A percentile compares a stretch with the other conserved stretches of the same genome.
Conservation (phyloP, 2,797 vertebrate species). For the Pteropus rufus region DNA sequence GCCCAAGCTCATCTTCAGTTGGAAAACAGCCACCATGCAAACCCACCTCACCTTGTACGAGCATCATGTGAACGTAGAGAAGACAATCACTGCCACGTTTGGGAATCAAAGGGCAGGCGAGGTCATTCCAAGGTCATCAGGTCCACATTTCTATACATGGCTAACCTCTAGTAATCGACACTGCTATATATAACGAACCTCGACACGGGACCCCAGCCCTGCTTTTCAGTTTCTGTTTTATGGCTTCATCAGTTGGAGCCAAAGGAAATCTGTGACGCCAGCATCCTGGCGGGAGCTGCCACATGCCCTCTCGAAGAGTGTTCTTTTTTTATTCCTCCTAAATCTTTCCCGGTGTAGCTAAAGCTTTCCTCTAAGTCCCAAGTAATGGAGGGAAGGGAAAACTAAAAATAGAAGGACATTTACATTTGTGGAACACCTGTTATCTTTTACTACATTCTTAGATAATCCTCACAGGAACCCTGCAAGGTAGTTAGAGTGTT, state of each 20-base stretch:
- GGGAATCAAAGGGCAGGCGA: neutral
- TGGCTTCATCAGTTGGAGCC: rapidly evolving
- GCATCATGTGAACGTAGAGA: rapidly evolving
- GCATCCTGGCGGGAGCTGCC: neutral
- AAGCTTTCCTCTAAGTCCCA: conserved; percentile 4
- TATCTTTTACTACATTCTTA: conserved; percentile 43
- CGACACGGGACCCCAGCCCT: rapidly evolving
- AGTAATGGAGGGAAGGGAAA: neutral
- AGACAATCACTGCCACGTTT: neutral
- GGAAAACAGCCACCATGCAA: neutral
- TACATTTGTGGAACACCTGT: conserved; percentile 55
- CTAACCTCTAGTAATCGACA: rapidly evolving
- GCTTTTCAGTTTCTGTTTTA: neutral
- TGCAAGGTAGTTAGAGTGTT: neutral
- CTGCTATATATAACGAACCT: neutral
- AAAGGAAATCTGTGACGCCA: neutral
- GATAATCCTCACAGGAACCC: conserved; percentile 24
- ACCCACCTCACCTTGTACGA: rapidly evolving
- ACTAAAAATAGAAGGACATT: conserved; percentile 60
- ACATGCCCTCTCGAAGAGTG: neutral
- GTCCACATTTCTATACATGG: neutral
- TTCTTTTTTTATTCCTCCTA: neutral
- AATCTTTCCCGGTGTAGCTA: neutral
- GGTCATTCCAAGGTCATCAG: neutral
- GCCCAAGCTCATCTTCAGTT: neutral